These are phyloP conservation scores for Microctonus brassicae DNA, from an alignment of 2,888 invertebrate genomes.

Conservation along the genomic window DNA sequence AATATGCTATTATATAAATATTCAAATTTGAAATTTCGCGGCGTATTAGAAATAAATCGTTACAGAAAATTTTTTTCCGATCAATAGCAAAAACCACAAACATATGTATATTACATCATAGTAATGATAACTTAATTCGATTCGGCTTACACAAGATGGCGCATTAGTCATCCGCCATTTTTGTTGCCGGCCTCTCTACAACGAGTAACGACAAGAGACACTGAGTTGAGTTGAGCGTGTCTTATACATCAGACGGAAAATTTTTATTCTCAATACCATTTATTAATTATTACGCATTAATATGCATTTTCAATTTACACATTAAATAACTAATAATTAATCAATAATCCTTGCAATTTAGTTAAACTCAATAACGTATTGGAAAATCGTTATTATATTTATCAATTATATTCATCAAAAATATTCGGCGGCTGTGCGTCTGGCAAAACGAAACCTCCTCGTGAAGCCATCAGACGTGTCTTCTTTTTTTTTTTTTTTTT, in stretches of 20 bases:
- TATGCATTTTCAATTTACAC: background rate
- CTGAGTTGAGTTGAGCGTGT: background rate
- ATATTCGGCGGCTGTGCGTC: background rate
- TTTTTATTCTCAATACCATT: background rate
- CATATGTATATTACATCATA: too few relatives aligned
- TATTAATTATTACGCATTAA: background rate
- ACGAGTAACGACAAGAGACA: background rate
- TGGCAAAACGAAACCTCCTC: background rate
- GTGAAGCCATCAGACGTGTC: conserved; percentile 1
- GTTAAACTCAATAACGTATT: background rate
- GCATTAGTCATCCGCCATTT: background rate
- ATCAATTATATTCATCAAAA: background rate
- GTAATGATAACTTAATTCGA: too few relatives aligned
- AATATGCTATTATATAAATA: too few relatives aligned
- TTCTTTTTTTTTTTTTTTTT: background rate
- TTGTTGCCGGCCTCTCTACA: conserved; percentile 17
- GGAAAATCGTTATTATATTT: background rate
- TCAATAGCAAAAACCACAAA: too few relatives aligned
- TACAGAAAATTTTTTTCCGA: too few relatives aligned
- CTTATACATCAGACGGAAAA: background rate
- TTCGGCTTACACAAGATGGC: too few relatives aligned
- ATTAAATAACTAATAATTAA: background rate
- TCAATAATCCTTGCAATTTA: background rate
- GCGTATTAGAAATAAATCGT: too few relatives aligned
- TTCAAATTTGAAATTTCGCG: too few relatives aligned